Evolutionary conservation across 2,113 vertebrate genomes (phyloP).

Genomic region (Austrofundulus limnaeus): DNA sequence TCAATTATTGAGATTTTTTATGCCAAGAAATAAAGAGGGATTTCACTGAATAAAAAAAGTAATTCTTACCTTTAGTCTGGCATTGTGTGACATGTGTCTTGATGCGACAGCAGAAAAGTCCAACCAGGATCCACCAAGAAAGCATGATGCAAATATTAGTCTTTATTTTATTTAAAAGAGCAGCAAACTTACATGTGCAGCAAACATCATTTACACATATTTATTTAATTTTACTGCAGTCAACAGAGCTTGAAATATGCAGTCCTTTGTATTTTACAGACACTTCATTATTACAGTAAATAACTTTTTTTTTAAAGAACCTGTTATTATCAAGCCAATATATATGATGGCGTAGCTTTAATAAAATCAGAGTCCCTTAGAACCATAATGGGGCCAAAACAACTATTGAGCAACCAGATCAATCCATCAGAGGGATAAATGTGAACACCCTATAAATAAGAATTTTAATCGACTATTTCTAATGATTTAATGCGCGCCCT

Average conservation of each 20-base stretch:
- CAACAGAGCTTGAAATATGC: too few relatives aligned
- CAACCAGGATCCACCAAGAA: constrained; percentile 33
- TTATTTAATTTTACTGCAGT: too few relatives aligned
- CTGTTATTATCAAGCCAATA: too few relatives aligned
- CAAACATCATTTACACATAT: constrained; percentile 5
- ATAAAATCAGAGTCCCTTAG: neutral
- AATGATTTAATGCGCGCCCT: constrained; percentile 15
- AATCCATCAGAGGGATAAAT: constrained; percentile 1
- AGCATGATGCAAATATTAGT: constrained; percentile 40
- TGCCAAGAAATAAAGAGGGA: too few relatives aligned
- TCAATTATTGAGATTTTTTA: too few relatives aligned
- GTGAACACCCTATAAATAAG: constrained; percentile 17
- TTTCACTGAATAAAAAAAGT: rapidly evolving
- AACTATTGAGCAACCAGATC: neutral
- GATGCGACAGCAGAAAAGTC: constrained; percentile 51
- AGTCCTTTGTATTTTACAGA: too few relatives aligned
- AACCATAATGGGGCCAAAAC: constrained; percentile 8
- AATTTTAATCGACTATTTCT: constrained; percentile 32
- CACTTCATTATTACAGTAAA: too few relatives aligned
- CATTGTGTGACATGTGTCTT: constrained; percentile 10
- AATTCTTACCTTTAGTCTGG: constrained; percentile 50
- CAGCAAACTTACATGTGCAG: neutral
- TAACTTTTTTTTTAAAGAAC: too few relatives aligned
- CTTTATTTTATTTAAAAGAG: too few relatives aligned
- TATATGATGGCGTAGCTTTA: neutral